phyloP scores from a whole-genome alignment of 1,140 invertebrate genomes.

The Thaumetopoea pityocampa region DNA sequence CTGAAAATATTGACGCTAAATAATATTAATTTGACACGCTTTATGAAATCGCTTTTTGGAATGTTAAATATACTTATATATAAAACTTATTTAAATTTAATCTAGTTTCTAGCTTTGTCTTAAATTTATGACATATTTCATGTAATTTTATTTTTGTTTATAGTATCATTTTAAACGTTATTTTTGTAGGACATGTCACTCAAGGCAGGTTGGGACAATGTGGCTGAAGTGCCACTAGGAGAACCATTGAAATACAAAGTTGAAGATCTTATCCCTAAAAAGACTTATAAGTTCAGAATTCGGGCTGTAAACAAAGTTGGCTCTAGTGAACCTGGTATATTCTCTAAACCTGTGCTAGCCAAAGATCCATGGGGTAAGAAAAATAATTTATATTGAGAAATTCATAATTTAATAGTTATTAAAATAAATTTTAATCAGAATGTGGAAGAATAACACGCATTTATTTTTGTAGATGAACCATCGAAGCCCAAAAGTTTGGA shows the following conservation, averaged over 20 bases:
- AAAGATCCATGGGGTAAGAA: conserved; percentile 97
- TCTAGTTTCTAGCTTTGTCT: too few relatives aligned
- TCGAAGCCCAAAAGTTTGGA: conserved; percentile 93
- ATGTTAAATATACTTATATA: too few relatives aligned
- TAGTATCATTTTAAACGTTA: background rate
- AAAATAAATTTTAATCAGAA: background rate
- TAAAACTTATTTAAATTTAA: too few relatives aligned
- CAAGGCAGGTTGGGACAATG: conserved; percentile 88
- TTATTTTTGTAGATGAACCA: conserved; percentile 86
- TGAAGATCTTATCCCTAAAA: conserved; percentile 90
- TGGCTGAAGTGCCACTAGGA: conserved; percentile 83
- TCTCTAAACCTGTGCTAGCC: conserved; percentile 91
- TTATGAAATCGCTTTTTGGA: too few relatives aligned
- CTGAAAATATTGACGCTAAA: too few relatives aligned
- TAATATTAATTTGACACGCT: too few relatives aligned
- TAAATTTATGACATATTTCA: too few relatives aligned
- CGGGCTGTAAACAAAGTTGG: conserved; percentile 95
- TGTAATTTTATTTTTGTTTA: too few relatives aligned
- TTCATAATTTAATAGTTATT: background rate
- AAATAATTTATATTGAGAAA: background rate
- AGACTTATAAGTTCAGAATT: conserved; percentile 96
- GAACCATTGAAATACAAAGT: conserved; percentile 88
- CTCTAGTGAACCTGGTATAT: conserved; percentile 90
- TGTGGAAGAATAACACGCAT: too few relatives aligned
- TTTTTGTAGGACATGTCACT: conserved; percentile 64